Evolutionary conservation across 2,113 vertebrate species (phyloP), one percentile per base, ranked within the genome.

Genomic region (Motacilla alba): DNA sequence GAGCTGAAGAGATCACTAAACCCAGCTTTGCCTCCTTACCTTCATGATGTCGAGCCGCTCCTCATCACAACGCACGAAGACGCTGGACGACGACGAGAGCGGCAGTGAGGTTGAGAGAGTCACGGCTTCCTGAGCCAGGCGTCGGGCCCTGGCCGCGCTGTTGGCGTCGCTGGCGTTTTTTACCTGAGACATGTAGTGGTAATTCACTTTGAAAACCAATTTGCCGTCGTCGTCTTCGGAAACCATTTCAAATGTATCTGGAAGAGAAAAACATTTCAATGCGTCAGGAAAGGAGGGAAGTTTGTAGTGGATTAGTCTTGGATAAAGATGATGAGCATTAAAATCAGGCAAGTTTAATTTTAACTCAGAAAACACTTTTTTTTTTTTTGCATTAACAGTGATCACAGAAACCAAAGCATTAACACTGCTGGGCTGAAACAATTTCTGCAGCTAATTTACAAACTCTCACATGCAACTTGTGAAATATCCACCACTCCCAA

Each of bases 161-260:
- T 99, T 99, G 19, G 99, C 98, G 6, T 99, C 99, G 9, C 98
- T 99, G 72, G 99, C 99, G 10, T 99, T 99, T 97, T 99, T 99
- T 85, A 99, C 99, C 98, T 99, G 99, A 98, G 99, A 99, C 98
- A 99, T 99, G 99, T 99, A 99, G 98, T 99, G 99, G 98, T 99
- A 99, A 98, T 99, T 99, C 33, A 99, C 98, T 98, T 99, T 99
- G 93, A 99, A 99, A 94, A 99, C 98, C 96, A 99, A 96, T 83
- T 99, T 99, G n/a, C 99, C 98, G 0, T 99, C 99, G 46, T 99
- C 99, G 18, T 99, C 99, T 97, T 99, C 99, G 46, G 99, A 99
- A 91, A 99, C 99, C 99, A 99, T 99, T 96, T 99, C 99, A 94
- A 99, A 99, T 7, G 99, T 99, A 97, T 99, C 99, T 99, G 88